Evolutionary conservation across 1,140 invertebrate species (phyloP).

Genomic region (Akabosia matsudoensis): DNA sequence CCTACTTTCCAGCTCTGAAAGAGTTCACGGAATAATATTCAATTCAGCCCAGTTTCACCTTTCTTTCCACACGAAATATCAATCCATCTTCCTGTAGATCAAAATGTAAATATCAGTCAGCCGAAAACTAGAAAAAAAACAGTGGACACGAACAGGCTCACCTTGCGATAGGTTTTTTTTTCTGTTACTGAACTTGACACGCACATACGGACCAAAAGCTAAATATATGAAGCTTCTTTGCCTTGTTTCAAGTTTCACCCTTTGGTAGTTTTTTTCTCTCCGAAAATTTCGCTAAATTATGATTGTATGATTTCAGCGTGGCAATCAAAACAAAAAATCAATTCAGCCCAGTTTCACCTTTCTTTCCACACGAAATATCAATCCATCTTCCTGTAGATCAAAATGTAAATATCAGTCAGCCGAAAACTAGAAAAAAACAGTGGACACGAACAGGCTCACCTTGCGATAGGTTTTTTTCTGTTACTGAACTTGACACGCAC

Average conservation of each 20-base stretch:
- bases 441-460: not conserved
- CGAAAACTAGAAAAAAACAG: not conserved
- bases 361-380: slow-evolving; percentile 41
- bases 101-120: slow-evolving; percentile 6
- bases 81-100: slow-evolving; percentile 41
- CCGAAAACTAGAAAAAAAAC: not conserved
- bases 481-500: slow-evolving; percentile 18
- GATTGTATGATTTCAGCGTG: too few relatives aligned
- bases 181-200: slow-evolving; percentile 9
- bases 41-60: slow-evolving; percentile 14
- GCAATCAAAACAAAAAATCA: too few relatives aligned
- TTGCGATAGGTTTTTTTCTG: not conserved
- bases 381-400: slow-evolving; percentile 41
- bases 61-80: slow-evolving; percentile 40
- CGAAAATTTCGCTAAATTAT: too few relatives aligned
- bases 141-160: not conserved
- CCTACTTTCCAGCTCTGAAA: not conserved
- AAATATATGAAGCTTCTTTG: not conserved
- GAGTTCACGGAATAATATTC: slow-evolving; percentile 2
- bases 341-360: slow-evolving; percentile 15
- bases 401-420: not conserved
- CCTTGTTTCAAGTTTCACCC: not conserved
- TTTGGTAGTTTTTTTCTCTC: too few relatives aligned
- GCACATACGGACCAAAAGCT: slow-evolving; percentile 9
- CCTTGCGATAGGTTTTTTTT: not conserved